Percentiles rank a stretch among this genome's conserved stretches.
phyloP scores from a whole-genome alignment of 2,797 vertebrate species.

The Rousettus madagascariensis region DNA sequence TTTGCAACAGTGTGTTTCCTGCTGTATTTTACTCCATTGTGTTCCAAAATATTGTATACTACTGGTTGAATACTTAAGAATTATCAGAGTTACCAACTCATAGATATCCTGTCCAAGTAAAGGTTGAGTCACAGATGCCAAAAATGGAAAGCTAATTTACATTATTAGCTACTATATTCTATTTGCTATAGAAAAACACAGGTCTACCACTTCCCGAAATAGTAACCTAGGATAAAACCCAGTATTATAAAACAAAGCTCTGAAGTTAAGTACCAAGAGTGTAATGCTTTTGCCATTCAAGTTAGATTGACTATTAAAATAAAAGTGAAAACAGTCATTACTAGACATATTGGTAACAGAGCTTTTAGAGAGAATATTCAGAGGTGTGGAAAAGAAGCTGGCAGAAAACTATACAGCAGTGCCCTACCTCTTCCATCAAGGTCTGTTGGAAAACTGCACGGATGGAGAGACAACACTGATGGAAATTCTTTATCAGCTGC shows the following conservation, averaged over 20 bases:
- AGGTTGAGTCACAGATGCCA: neutral
- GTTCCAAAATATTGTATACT: neutral
- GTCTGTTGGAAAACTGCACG: conserved; percentile 92
- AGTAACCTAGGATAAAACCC: neutral
- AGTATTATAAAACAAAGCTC: conserved; percentile 7
- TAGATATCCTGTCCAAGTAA: neutral
- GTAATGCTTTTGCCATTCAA: neutral
- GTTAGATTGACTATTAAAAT: neutral
- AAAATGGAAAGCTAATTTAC: neutral
- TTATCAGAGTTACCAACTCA: neutral
- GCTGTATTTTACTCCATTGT: neutral
- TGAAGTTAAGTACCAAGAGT: neutral
- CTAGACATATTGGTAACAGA: neutral
- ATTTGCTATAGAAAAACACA: neutral
- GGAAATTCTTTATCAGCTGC: conserved; percentile 95
- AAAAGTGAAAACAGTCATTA: neutral
- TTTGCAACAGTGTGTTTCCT: neutral
- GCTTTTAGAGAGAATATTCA: neutral
- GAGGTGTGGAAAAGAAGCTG: neutral
- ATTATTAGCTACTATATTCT: neutral
- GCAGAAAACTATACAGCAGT: neutral
- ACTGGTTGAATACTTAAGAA: neutral
- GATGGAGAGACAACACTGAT: conserved; percentile 97
- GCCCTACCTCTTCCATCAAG: conserved; percentile 87
- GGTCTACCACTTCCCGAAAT: neutral